These are phyloP conservation scores for Anarrhichthys ocellatus DNA, from an alignment of 2,113 vertebrate genomes.

Conservation along the genomic window DNA sequence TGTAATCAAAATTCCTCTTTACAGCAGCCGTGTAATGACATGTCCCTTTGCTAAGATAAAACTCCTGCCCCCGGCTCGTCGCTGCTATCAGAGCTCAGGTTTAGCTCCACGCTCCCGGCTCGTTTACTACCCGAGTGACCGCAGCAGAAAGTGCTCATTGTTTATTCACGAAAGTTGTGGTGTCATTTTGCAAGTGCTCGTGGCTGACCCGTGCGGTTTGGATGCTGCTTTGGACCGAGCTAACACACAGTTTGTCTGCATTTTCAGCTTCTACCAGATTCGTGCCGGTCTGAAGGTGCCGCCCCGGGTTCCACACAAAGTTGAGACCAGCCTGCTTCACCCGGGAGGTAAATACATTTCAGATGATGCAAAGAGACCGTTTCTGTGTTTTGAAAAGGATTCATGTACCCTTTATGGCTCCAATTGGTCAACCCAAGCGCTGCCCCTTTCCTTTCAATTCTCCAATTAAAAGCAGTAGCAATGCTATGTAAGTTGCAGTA, in stretches of 20 bases:
- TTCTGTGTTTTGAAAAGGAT: background rate
- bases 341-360: constrained; percentile 85
- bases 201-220: constrained; percentile 49
- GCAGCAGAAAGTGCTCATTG: constrained; percentile 74
- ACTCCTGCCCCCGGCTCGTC: constrained; percentile 29
- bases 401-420: background rate
- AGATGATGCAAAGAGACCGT: background rate
- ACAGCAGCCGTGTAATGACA: constrained; percentile 18
- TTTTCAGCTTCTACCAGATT: constrained; percentile 95
- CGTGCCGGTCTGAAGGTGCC: constrained; percentile 94
- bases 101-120: too few relatives aligned
- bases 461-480: background rate
- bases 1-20: background rate
- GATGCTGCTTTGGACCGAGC: constrained; percentile 8
- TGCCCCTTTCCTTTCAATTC: background rate
- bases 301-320: constrained; percentile 92
- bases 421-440: background rate
- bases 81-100: constrained; percentile 58
- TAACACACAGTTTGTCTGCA: background rate
- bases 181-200: constrained; percentile 67
- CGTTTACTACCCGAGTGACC: constrained; percentile 71
- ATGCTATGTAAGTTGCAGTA: background rate
- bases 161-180: constrained; percentile 68
- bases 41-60: constrained; percentile 30
- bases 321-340: constrained; percentile 94